Conservation (phyloP, 2,797 vertebrate species). For the Eidolon dupreanum region DNA sequence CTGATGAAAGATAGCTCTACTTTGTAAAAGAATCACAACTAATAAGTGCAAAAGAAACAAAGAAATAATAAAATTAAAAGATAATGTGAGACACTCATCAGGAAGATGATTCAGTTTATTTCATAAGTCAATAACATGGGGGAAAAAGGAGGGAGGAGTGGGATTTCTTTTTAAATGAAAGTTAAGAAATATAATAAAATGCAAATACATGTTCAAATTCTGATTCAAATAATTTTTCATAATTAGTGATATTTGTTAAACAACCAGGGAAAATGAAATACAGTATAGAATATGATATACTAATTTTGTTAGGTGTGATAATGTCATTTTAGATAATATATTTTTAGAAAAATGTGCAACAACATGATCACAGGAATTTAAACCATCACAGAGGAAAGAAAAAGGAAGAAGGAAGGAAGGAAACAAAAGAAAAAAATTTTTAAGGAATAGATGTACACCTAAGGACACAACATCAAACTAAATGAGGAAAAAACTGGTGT, state of each 20-base stretch:
- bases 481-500: neutral
- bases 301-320: neutral
- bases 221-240: neutral
- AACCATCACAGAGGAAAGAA: neutral
- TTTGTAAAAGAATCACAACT: constrained; percentile 11
- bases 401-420: neutral
- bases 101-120: neutral
- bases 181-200: neutral
- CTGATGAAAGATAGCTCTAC: neutral
- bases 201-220: neutral
- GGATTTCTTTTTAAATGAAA: neutral
- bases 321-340: neutral
- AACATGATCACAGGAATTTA: neutral
- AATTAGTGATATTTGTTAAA: neutral
- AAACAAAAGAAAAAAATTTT: neutral
- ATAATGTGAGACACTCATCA: neutral
- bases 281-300: neutral
- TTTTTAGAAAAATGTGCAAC: neutral
- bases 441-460: neutral
- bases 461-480: neutral
- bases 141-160: accelerated
- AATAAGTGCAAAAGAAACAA: neutral
- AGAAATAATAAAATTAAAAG: neutral
- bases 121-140: neutral
- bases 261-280: neutral